Evolutionary conservation across 2,113 vertebrate genomes (phyloP).

Genomic region (Syngnathoides biaculeatus): DNA sequence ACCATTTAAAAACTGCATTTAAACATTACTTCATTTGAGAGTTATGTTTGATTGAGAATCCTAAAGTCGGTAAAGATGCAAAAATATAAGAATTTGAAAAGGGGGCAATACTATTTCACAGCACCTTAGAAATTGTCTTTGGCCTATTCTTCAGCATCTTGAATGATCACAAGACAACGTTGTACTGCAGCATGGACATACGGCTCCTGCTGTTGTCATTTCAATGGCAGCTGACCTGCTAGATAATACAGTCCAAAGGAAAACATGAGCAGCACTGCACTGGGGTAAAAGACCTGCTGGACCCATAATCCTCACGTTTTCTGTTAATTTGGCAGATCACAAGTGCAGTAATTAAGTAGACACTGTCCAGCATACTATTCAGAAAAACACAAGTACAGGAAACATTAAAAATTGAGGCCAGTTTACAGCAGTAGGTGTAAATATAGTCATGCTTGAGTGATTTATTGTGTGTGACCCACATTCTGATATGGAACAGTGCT

Average conservation of each 20-base stretch:
- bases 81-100: too few species aligned
- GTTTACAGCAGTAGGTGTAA: conserved; percentile 6
- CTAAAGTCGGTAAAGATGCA: too few species aligned
- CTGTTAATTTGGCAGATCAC: neutral
- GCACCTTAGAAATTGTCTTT: conserved; percentile 20
- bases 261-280: conserved; percentile 23
- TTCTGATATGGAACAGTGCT: conserved; percentile 40
- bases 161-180: conserved; percentile 34
- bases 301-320: conserved; percentile 2
- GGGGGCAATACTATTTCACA: too few species aligned
- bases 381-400: neutral
- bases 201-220: conserved; percentile 39
- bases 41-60: too few species aligned
- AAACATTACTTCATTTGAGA: too few species aligned
- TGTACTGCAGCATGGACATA: conserved; percentile 25
- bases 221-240: conserved; percentile 29
- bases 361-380: neutral
- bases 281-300: conserved; percentile 3
- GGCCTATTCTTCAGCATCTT: conserved; percentile 31
- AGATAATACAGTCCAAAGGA: conserved; percentile 45
- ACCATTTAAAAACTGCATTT: too few species aligned
- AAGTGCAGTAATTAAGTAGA: neutral
- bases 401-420: neutral
- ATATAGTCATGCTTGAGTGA: conserved; percentile 43
- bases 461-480: conserved; percentile 58